Percentiles rank a stretch among this genome's conserved stretches.
These are phyloP conservation scores for Aphodius sticticus DNA, from an alignment of 2,888 invertebrate genomes.

Conservation along the genomic window DNA sequence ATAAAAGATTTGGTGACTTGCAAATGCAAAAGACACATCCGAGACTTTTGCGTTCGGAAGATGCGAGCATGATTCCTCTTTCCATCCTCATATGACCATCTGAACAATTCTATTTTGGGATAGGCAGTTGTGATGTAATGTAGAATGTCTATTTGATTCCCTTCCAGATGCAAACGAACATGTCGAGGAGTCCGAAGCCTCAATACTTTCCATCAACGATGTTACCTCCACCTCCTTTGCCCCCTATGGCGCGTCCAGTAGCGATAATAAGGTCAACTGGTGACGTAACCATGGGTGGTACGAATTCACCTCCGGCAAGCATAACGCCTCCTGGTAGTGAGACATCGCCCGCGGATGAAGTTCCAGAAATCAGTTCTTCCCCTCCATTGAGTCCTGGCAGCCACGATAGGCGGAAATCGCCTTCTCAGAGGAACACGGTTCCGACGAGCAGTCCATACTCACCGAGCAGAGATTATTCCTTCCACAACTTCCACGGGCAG, in stretches of 20 bases:
- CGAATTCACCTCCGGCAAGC: slow-evolving; percentile 71
- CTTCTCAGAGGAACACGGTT: slow-evolving; percentile 55
- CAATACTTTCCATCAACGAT: slow-evolving; percentile 92
- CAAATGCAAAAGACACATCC: too few species aligned
- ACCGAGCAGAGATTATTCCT: slow-evolving; percentile 63
- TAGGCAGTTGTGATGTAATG: slow-evolving; percentile 4
- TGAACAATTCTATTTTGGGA: background rate
- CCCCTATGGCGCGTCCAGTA: slow-evolving; percentile 95
- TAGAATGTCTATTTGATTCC: slow-evolving; percentile 5
- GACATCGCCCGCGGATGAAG: slow-evolving; percentile 57
- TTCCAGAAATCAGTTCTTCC: slow-evolving; percentile 56
- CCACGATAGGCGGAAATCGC: slow-evolving; percentile 57
- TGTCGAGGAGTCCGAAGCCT: slow-evolving; percentile 76
- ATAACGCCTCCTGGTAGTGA: slow-evolving; percentile 65
- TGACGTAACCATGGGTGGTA: slow-evolving; percentile 66
- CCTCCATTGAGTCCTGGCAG: slow-evolving; percentile 58
- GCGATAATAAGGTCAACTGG: slow-evolving; percentile 92
- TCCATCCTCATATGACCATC: background rate
- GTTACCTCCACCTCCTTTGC: slow-evolving; percentile 93
- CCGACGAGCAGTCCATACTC: slow-evolving; percentile 54
- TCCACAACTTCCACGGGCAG: slow-evolving; percentile 94
- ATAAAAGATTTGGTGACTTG: too few species aligned
- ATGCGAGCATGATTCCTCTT: background rate
- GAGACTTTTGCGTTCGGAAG: too few species aligned
- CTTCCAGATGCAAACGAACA: slow-evolving; percentile 63